Evolutionary conservation across 2,888 invertebrate genomes (phyloP).

Genomic region (Leptopilina drosophilae): DNA sequence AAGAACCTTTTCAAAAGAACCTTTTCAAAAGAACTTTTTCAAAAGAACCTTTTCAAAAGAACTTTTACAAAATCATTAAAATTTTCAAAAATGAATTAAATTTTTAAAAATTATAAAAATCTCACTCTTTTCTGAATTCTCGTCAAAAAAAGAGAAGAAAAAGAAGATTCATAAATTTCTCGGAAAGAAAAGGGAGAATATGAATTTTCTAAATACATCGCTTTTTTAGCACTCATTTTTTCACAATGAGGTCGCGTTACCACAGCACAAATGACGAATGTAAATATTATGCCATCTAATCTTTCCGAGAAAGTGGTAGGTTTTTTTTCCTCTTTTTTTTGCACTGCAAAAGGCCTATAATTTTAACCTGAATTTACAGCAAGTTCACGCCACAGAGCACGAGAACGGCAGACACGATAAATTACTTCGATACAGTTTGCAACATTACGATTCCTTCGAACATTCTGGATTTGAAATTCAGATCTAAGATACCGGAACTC

Average conservation of each 20-base stretch:
- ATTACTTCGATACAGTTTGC: slow-evolving; percentile 38
- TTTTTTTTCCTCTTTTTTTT: not conserved
- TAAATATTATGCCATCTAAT: slow-evolving; percentile 23
- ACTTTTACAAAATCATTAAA: no score
- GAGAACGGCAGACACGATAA: slow-evolving; percentile 29
- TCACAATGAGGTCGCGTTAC: not conserved
- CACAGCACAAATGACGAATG: not conserved
- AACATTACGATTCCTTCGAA: slow-evolving; percentile 40
- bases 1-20: not conserved
- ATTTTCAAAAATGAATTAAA: no score
- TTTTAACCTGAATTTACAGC: slow-evolving; percentile 33
- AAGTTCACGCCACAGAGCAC: slow-evolving; percentile 20
- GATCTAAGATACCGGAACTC: slow-evolving; percentile 37
- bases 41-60: not conserved
- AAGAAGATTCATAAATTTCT: not conserved
- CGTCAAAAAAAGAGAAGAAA: not conserved
- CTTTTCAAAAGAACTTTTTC: not conserved
- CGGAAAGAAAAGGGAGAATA: not conserved
- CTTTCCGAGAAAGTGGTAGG: slow-evolving; percentile 20
- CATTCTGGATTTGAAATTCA: slow-evolving; percentile 37
- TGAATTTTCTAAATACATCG: not conserved
- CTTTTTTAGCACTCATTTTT: not conserved
- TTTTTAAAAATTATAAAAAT: no score
- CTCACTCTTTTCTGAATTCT: not conserved
- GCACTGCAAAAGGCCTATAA: not conserved